Evolutionary conservation across 2,888 invertebrate species (phyloP), one percentile per base, ranked within the genome.

Genomic region (Limnephilus marmoratus): DNA sequence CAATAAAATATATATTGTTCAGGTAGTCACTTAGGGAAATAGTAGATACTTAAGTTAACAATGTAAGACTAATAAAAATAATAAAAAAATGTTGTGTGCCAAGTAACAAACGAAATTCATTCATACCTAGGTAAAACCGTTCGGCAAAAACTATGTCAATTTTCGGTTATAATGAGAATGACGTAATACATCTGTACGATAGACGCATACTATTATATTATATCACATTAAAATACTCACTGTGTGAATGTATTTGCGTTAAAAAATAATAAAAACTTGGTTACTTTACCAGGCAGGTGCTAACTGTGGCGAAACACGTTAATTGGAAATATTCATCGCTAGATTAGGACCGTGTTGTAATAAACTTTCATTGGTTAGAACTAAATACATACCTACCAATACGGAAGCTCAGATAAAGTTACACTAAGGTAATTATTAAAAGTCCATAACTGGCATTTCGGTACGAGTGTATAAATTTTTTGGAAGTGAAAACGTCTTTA

Each of bases 201-300:
- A 37, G 4, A 37, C 11, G 49, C 0, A 49, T 15, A 49, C 13
- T 41, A 37, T 4, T 37, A 53, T 18, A 53, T 68, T 68, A 7
- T 49, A 18, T 68, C 24, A 18, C 68, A 24, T 68, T 68, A 68
- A 68, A 68, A n/a, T 24, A n/a, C 68, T 24, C 24, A 0, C 24
- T 68, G 68, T 9, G 24, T 68, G n/a, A 68, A 68, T 68, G 68
- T 68, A 24, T 68, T 9, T 68, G 53, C 18, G 53, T 53, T 53
- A 0, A 68, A 24, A 68, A n/a, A 49, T 49, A 49, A 49, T 7
- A 68, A 68, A 68, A 24, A 24, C 24, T 7, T 9, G 0, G 24
- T n/a, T 24, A n/a, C 24, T 68, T 68, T 68, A 68, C 68, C 9
- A 83, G 83, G 83, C 83, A 83, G 83, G 83, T 83, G 83, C 83